Conservation (phyloP, 2,888 invertebrate species). For the Spodoptera littoralis region DNA sequence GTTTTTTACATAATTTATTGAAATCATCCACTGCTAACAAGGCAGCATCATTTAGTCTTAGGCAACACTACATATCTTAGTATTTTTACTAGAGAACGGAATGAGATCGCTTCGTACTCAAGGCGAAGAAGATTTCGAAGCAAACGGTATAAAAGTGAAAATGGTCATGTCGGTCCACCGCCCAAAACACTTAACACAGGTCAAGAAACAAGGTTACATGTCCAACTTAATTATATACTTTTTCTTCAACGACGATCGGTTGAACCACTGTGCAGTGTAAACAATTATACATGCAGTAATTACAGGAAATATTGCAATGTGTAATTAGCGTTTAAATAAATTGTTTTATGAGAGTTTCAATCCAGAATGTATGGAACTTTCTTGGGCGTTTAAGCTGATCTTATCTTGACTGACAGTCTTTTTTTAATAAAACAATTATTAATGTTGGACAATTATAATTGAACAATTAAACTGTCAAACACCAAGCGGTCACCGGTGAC, state of each 20-base stretch:
- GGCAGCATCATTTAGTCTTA: conserved; percentile 32
- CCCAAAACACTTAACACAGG: conserved; percentile 20
- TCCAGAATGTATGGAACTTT: conserved; percentile 1
- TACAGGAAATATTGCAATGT: conserved; percentile 7
- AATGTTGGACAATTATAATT: too few relatives aligned
- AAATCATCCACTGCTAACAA: conserved; percentile 31
- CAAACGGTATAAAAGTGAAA: conserved; percentile 43
- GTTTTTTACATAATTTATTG: conserved; percentile 35
- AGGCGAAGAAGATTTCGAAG: conserved; percentile 46
- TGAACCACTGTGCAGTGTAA: conserved; percentile 21
- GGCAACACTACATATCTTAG: conserved; percentile 39
- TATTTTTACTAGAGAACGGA: conserved; percentile 46
- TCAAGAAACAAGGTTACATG: conserved; percentile 40
- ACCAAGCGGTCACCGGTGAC: too few relatives aligned
- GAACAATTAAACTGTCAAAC: too few relatives aligned
- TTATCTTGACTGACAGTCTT: too few relatives aligned
- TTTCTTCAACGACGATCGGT: conserved; percentile 19
- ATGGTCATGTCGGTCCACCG: conserved; percentile 25
- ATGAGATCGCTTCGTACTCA: conserved; percentile 35
- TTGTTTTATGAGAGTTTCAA: conserved; percentile 21
- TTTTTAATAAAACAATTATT: too few relatives aligned
- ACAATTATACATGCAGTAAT: conserved; percentile 15
- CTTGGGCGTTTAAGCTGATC: too few relatives aligned
- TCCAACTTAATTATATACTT: conserved; percentile 31
- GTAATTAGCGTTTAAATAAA: conserved; percentile 33